Conservation (phyloP, 2,888 invertebrate genomes). For the Lasioglossum lativentre region DNA sequence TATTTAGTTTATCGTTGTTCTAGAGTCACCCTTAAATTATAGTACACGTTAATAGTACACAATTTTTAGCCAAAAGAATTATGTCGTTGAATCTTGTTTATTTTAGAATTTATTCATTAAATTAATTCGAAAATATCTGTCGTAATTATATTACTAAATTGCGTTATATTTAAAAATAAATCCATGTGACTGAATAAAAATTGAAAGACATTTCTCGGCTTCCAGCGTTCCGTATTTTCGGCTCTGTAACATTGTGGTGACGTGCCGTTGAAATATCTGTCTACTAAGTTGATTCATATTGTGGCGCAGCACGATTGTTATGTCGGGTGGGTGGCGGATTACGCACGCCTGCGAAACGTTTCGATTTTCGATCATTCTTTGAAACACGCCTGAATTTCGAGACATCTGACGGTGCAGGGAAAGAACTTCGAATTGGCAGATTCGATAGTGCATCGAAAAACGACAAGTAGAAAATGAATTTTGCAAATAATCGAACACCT, state of each 20-base stretch:
- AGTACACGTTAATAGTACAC: background rate
- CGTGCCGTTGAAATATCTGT: conserved; percentile 16
- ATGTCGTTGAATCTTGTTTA: too few species aligned
- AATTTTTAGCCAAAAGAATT: too few species aligned
- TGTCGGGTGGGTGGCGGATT: conserved; percentile 55
- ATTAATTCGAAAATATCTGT: background rate
- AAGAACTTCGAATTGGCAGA: conserved; percentile 24
- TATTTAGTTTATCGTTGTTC: background rate
- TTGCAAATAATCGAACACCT: background rate
- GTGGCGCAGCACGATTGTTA: conserved; percentile 40
- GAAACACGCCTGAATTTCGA: conserved; percentile 53
- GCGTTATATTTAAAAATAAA: too few species aligned
- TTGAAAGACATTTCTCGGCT: background rate
- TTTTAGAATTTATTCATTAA: too few species aligned
- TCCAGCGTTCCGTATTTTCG: background rate
- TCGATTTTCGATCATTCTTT: conserved; percentile 40
- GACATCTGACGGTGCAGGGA: conserved; percentile 19
- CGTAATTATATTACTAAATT: too few species aligned
- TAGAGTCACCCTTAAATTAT: background rate
- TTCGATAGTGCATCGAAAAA: background rate
- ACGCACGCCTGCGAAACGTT: conserved; percentile 48
- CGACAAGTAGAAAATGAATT: background rate
- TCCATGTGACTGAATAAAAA: background rate
- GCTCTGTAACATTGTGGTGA: background rate
- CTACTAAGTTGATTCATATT: conserved; percentile 28